Evolutionary conservation across 2,113 vertebrate species (phyloP).

Genomic region (Elaphurus davidianus): DNA sequence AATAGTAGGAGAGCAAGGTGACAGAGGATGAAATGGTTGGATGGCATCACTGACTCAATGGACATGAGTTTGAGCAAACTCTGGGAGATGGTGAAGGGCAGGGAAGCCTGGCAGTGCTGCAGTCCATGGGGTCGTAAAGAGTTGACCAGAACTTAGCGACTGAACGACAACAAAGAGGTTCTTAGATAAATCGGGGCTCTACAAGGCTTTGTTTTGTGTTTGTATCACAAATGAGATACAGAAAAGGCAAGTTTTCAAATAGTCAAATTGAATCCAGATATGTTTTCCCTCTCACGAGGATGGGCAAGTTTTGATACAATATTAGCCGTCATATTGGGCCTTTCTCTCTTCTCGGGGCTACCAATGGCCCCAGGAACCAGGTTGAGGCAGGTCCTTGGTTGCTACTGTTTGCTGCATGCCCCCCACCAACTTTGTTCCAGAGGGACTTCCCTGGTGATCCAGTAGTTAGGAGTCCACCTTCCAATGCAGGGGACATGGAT

Average conservation of each 20-base stretch:
- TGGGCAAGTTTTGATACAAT: neutral
- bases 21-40: neutral
- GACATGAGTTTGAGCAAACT: neutral
- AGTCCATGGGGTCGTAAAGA: neutral
- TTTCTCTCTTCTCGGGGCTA: neutral
- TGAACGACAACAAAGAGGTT: neutral
- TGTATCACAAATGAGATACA: neutral
- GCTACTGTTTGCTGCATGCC: neutral
- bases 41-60: neutral
- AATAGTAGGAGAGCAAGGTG: accelerated
- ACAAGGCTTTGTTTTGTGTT: neutral
- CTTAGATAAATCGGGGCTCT: neutral
- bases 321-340: neutral
- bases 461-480: neutral
- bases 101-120: neutral
- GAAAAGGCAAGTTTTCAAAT: neutral
- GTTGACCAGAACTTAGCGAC: neutral
- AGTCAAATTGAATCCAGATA: neutral
- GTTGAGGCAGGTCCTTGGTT: too few species aligned
- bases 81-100: neutral
- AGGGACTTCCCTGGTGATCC: neutral
- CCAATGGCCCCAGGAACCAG: neutral
- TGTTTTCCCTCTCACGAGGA: neutral
- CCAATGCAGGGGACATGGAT: neutral
- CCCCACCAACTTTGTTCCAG: neutral